Evolutionary conservation across 1,140 invertebrate species (phyloP), one percentile per base, ranked within the genome.

Genomic region (Brachionus asplanchnoidis): DNA sequence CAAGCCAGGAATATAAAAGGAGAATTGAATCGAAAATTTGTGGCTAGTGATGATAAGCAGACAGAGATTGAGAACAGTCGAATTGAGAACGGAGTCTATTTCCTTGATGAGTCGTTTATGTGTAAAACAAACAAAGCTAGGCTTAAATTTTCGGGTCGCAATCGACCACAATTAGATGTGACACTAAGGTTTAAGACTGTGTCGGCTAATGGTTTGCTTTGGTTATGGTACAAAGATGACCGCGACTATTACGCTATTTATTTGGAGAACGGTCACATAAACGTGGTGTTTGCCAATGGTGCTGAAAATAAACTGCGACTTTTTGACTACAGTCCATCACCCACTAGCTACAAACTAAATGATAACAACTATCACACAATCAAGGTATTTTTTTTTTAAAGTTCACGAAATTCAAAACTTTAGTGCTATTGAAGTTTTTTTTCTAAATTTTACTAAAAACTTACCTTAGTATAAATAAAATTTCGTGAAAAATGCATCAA

Each of bases 311-410:
- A 68, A 26, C 14, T 82, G 12, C 9, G 60, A 40, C 40, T 82
- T n/a, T 82, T 82, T 44, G 79, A 82, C 7, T 23, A 14, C 9
- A 36, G 17, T 65, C 79, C 79, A 44, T 40, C 79, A 23, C 9
- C 14, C 9, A 42, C 79, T 9, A 65, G 53, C 6, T 68, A 82
- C 32, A 60, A 36, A 36, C 20, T 82, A 3, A 46, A 82, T 44
- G 79, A 82, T 60, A 40, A 68, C 26, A 68, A 82, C 28, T 82
- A 82, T 65, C 79, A 82, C 28, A 82, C 79, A 9, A 68, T 82
- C 40, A 82, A 82, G 53, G 53, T 60, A 60, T 20, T 60, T 20
- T 56, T 20, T 56, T n/a, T 53, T 9, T 53, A n/a, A 53, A 50
- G 8, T 50, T 12, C n/a, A n/a, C n/a, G n/a, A 14, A 50, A 14